Evolutionary conservation across 1,140 invertebrate genomes (phyloP).

Genomic region (Bombus waltoni): DNA sequence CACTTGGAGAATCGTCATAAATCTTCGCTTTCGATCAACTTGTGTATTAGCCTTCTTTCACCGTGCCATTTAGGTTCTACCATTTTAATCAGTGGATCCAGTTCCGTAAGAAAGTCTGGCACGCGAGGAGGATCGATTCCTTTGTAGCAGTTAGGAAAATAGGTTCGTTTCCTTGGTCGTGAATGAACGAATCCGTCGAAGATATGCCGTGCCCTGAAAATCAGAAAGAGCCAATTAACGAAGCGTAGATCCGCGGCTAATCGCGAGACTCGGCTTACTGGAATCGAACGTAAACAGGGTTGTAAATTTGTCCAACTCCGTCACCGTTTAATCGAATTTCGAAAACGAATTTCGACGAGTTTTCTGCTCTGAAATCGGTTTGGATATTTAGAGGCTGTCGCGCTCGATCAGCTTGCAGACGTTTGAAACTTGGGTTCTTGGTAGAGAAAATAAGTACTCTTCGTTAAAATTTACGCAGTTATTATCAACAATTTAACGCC

Average conservation of each 20-base stretch:
- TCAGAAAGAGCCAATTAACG: slow-evolving; percentile 60
- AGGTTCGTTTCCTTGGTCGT: slow-evolving; percentile 11
- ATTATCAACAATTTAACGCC: too few species aligned
- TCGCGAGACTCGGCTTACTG: slow-evolving; percentile 41
- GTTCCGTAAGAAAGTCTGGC: background rate
- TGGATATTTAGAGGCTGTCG: too few species aligned
- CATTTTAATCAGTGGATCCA: background rate
- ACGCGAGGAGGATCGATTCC: background rate
- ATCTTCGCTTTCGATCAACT: too few species aligned
- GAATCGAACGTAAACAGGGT: slow-evolving; percentile 66
- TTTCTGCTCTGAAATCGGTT: slow-evolving; percentile 4
- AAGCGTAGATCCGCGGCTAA: slow-evolving; percentile 48
- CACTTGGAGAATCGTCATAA: too few species aligned
- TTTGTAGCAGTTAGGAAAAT: slow-evolving; percentile 27
- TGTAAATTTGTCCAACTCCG: slow-evolving; percentile 71
- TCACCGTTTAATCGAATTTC: slow-evolving; percentile 55
- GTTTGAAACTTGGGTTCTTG: background rate
- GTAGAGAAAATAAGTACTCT: too few species aligned
- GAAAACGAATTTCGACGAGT: background rate
- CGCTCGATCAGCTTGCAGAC: too few species aligned
- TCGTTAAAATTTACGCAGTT: too few species aligned
- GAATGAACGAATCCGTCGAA: slow-evolving; percentile 17
- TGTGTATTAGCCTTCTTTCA: background rate
- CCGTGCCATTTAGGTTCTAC: background rate
- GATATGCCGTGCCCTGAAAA: background rate